Evolutionary conservation across 1,140 invertebrate genomes (phyloP).

Genomic region (Yoshiicerus persimilis): DNA sequence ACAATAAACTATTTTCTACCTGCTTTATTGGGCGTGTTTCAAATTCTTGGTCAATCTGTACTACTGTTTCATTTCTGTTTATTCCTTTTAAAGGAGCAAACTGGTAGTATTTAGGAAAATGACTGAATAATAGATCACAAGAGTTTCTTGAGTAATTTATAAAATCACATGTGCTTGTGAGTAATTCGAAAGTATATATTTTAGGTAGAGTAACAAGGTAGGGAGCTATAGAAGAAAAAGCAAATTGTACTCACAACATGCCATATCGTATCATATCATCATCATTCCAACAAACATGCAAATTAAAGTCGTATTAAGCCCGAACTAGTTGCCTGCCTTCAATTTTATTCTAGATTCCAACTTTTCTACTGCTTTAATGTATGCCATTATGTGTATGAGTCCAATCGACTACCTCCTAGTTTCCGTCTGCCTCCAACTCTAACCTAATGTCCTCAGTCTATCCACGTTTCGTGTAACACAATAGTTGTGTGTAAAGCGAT

Average conservation of each 20-base stretch:
- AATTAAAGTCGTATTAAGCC: slow-evolving; percentile 43
- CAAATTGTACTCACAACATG: neutral
- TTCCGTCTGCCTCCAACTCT: neutral
- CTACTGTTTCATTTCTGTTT: neutral
- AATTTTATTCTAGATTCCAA: neutral
- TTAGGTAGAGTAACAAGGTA: neutral
- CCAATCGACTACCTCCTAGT: neutral
- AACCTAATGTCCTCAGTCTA: neutral
- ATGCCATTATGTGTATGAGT: neutral
- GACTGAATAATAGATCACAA: neutral
- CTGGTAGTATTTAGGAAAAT: neutral
- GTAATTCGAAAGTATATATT: neutral
- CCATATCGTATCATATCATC: neutral
- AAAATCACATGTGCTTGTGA: neutral
- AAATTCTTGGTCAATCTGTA: too few relatives aligned
- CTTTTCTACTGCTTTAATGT: neutral
- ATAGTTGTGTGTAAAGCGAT: neutral
- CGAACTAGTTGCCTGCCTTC: neutral
- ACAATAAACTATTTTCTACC: too few relatives aligned
- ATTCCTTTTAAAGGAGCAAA: neutral
- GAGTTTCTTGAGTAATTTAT: neutral
- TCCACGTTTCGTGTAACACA: neutral
- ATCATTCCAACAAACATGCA: slow-evolving; percentile 30
- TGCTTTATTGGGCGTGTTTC: too few relatives aligned
- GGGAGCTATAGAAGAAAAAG: neutral